Base-by-base conservation (phyloP, 2,888 invertebrate genomes). In the Schizaphis graminum region DNA sequence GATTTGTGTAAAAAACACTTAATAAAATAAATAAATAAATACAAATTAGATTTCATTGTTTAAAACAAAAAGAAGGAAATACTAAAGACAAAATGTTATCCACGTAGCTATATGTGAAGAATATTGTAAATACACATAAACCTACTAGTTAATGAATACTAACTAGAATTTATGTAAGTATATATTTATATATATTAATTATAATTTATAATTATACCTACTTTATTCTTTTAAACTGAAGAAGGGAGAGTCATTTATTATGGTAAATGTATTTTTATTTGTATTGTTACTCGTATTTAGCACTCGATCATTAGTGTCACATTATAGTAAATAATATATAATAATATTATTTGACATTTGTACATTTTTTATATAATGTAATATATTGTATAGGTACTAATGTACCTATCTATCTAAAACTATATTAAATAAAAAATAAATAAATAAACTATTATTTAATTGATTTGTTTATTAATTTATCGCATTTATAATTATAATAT, bases 11-110 rank as follows among this genome's bases (percentile, higher is more conserved):
- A 35, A 44, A 87, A 0, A 49, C 26, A 61, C 2, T 28, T 8
- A 28, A 92, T 8, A 10, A 87, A 2, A 67, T 8, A 92, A 92
- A 87, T 49, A 53, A 92, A 41, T 4, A 87, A 49, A 61, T 26
- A 92, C 7, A 61, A 61, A 16, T 28, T 87, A 35, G 67, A 87
- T 49, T 35, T 35, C 92, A 92, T 92, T 87, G 26, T 87, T 47
- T 5, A 28, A 84, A 44, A n/a, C 4, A 1, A 28, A 21, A 91
- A 26, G 16, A 67, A n/a, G 21, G 1, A 35, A 67, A 67, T 35
- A 67, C 67, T n/a, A 7, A 67, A 16, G 16, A 67, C 67, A 67
- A 67, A 35, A 61, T 41, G 24, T 67, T 28, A 67, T 49, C 16
- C 35, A 11, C 26, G 24, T 35, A 49, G 49, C 16, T 16, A 11